Base-by-base conservation (phyloP, 2,113 vertebrate species). In the Myanophis thanlyinensis region DNA sequence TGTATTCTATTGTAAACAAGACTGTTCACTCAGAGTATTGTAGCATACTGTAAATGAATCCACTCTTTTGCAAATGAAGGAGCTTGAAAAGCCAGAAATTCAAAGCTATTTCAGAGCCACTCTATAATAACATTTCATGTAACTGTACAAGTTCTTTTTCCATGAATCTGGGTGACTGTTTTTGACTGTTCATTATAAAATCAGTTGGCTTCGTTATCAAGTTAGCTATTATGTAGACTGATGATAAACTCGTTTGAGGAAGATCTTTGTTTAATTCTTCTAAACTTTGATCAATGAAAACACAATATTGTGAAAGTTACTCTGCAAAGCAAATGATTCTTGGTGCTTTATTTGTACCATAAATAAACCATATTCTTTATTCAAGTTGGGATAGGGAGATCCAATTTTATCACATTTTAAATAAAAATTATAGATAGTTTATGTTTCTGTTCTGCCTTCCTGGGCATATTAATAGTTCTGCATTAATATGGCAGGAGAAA, bases 241-340 rank as follows among this genome's bases (percentile, higher is more conserved):
- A 1, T 80, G 20, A 5, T 30, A 62, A 52, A 73, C 20, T 92
- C 15, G 13, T 92, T 56, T 92, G 25, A 80, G 27, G 25, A 67
- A 90, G 10, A 88, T 89, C 49, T 92, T 80, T 90, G 91, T 85
- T 67, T 88, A 67, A 23, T 67, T 90, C 2, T 18, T 53, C 85
- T n/a, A 93, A 56, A 6, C 6, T 89, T 94, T 93, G 73, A 90
- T 92, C 15, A 35, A n/a, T 47, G 94, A 51, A 90, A 46, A 85
- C 89, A 87, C 89, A 93, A 89, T 89, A 73, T 91, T 93, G 89
- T 84, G 93, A 52, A 62, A n/a, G 87, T 90, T 67, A 46, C 18
- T 44, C 56, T 91, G 87, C 23, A 48, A 8, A 62, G 59, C 87
- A 56, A 86, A 62, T 92, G 51, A 1, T 15, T 54, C 73, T 87